Percentiles rank a stretch among this genome's conserved stretches.
Evolutionary conservation across 2,113 vertebrate species (phyloP).

Genomic region (Clarias gariepinus): DNA sequence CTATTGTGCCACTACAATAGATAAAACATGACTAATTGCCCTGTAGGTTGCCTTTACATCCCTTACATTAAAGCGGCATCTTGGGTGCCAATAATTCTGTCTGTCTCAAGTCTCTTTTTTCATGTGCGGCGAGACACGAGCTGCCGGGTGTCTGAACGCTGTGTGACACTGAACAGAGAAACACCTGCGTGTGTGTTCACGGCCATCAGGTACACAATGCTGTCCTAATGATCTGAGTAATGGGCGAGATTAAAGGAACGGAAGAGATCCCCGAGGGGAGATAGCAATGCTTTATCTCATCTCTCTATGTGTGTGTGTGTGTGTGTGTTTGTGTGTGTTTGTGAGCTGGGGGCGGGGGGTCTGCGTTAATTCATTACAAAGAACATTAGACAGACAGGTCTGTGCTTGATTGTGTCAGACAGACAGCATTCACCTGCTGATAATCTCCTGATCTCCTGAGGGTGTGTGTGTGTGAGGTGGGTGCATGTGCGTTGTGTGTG

Average conservation of each 20-base stretch:
- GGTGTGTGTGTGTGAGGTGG: slow-evolving; percentile 8
- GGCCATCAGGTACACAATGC: slow-evolving; percentile 42
- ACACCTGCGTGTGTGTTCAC: slow-evolving; percentile 52
- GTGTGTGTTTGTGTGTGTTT: slow-evolving; percentile 7
- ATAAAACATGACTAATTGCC: background rate
- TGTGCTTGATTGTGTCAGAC: background rate
- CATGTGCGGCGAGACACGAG: background rate
- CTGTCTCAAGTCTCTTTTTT: background rate
- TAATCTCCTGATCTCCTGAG: slow-evolving; percentile 1
- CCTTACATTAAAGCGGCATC: background rate
- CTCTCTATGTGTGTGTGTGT: slow-evolving; percentile 29
- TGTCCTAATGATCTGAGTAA: slow-evolving; percentile 52
- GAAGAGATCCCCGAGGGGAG: slow-evolving; percentile 20
- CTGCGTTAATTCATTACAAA: background rate
- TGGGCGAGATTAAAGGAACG: slow-evolving; percentile 49
- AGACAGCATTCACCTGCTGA: background rate
- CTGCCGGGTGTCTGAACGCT: slow-evolving; percentile 12
- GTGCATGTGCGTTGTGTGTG: background rate
- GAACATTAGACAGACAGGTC: background rate
- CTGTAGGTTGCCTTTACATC: background rate
- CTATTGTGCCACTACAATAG: no score
- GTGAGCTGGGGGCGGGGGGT: background rate
- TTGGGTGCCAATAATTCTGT: background rate
- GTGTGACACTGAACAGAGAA: slow-evolving; percentile 21
- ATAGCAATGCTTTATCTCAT: slow-evolving; percentile 47